A percentile compares a stretch with the other conserved stretches of the same genome.
Conservation (phyloP, 2,113 vertebrate species). For the Thomomys bottae region DNA sequence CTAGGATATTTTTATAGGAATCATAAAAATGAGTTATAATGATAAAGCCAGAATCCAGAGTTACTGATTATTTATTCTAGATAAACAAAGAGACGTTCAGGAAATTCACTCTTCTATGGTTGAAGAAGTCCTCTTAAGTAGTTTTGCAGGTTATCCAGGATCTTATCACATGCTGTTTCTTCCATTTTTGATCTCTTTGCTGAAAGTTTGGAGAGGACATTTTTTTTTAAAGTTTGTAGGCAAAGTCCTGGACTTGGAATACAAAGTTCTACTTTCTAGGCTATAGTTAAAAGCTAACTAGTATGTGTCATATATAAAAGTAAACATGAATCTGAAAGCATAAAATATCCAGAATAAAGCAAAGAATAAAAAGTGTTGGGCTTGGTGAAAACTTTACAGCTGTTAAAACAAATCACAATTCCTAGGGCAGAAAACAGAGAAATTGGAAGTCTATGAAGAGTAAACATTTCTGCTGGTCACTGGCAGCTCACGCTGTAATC, state of each 20-base stretch:
- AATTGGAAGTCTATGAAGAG: not conserved
- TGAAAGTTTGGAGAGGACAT: not conserved
- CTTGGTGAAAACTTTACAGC: constrained; percentile 15
- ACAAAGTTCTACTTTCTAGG: not conserved
- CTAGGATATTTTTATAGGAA: constrained; percentile 53
- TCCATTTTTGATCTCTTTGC: constrained; percentile 29
- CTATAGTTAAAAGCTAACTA: not conserved
- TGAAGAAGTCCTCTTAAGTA: constrained; percentile 49
- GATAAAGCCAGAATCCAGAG: constrained; percentile 21
- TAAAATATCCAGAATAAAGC: constrained; percentile 9
- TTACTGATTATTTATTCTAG: constrained; percentile 54
- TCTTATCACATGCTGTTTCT: constrained; percentile 2
- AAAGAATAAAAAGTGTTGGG: not conserved
- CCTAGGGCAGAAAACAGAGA: not conserved
- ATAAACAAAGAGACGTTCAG: constrained; percentile 55
- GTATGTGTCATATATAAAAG: not conserved
- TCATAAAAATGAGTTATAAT: constrained; percentile 48
- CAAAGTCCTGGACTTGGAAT: not conserved
- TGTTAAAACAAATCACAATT: not conserved
- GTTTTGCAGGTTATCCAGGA: constrained; percentile 32
- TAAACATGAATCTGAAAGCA: constrained; percentile 8
- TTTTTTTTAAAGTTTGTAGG: constrained; percentile 2
- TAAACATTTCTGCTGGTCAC: not conserved
- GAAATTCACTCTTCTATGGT: constrained; percentile 11
- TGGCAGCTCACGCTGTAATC: too few species aligned